Conservation (phyloP, 2,888 invertebrate genomes). For the Melieria omissa region DNA sequence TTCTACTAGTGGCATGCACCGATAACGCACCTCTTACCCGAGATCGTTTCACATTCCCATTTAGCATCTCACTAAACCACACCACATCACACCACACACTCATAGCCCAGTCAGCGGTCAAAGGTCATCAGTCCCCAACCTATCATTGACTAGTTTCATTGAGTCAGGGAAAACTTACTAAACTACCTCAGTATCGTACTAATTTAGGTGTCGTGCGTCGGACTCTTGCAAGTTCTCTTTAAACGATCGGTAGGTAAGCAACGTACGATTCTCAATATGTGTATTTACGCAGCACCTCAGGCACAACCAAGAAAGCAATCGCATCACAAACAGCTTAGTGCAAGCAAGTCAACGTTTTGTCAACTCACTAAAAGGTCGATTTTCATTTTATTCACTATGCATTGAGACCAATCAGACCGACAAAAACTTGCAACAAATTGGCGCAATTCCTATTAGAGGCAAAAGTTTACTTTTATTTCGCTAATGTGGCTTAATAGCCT, state of each 20-base stretch:
- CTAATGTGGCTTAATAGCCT: neutral
- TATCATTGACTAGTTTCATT: too few species aligned
- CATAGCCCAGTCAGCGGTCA: too few species aligned
- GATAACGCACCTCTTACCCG: too few species aligned
- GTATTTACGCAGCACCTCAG: neutral
- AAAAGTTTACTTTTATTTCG: too few species aligned
- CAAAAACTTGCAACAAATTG: slow-evolving; percentile 32
- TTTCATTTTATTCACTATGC: neutral
- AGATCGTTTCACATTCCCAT: too few species aligned
- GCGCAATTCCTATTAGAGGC: slow-evolving; percentile 14
- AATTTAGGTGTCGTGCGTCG: slow-evolving; percentile 59
- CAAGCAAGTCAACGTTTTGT: neutral
- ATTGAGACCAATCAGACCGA: neutral
- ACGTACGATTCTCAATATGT: too few species aligned
- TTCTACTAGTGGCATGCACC: too few species aligned
- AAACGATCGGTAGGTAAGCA: slow-evolving; percentile 61
- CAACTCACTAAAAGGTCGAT: neutral
- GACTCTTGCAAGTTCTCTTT: slow-evolving; percentile 56
- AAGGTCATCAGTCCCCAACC: too few species aligned
- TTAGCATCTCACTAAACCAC: too few species aligned
- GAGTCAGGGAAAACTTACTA: slow-evolving; percentile 1
- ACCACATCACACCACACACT: too few species aligned
- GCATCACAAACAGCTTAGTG: neutral
- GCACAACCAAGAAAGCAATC: neutral
- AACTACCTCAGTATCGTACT: slow-evolving; percentile 50